These are phyloP conservation scores for Drosophila vallismaia DNA, from an alignment of 2,888 invertebrate genomes.

Conservation along the genomic window DNA sequence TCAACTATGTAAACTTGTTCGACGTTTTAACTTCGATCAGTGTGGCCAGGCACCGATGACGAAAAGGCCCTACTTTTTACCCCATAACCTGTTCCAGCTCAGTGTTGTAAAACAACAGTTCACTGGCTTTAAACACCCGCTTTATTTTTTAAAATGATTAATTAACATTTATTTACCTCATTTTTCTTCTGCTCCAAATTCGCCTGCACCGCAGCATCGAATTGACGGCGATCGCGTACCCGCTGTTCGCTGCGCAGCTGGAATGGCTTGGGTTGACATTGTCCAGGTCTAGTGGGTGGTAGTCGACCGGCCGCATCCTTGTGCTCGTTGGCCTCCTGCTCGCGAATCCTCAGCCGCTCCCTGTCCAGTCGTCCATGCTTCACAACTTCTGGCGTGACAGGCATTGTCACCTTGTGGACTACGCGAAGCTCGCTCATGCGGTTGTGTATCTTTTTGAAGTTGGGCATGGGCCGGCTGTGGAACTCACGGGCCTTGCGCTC, in stretches of 20 bases:
- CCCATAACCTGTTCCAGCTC: background rate
- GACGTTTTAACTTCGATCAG: background rate
- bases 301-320: background rate
- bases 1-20: background rate
- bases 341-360: slow-evolving; percentile 46
- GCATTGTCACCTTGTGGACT: slow-evolving; percentile 67
- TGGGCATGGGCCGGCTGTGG: slow-evolving; percentile 81
- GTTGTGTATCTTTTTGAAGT: slow-evolving; percentile 65
- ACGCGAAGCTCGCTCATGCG: slow-evolving; percentile 44
- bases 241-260: slow-evolving; percentile 78
- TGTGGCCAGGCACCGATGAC: background rate
- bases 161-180: slow-evolving; percentile 71
- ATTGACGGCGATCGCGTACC: slow-evolving; percentile 78
- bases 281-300: background rate
- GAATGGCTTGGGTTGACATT: slow-evolving; percentile 68
- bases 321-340: slow-evolving; percentile 15
- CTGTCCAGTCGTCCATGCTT: slow-evolving; percentile 69
- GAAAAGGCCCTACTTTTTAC: background rate
- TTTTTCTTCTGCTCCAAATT: slow-evolving; percentile 73
- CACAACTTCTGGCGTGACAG: slow-evolving; percentile 75
- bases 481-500: slow-evolving; percentile 81
- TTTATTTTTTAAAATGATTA: background rate
- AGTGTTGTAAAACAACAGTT: slow-evolving; percentile 4
- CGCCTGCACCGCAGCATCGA: slow-evolving; percentile 67
- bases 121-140: slow-evolving; percentile 1